phyloP scores from a whole-genome alignment of 1,140 invertebrate species.

The Steinernema khuongi region DNA sequence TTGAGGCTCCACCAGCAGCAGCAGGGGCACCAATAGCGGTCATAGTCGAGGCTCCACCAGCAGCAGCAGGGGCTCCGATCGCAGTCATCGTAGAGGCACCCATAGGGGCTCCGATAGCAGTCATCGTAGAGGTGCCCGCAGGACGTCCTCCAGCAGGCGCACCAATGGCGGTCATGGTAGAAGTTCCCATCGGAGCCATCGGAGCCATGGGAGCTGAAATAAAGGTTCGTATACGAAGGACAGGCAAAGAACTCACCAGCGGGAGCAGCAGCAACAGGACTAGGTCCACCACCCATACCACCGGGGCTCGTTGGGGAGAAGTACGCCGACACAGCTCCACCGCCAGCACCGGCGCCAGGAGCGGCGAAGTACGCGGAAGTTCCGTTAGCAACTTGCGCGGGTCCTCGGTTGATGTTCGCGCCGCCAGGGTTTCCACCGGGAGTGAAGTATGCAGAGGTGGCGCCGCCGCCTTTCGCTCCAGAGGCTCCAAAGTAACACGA shows the following conservation, averaged over 20 bases:
- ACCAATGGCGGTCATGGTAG: conserved; percentile 26
- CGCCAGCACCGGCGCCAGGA: conserved; percentile 16
- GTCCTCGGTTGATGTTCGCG: too few relatives aligned
- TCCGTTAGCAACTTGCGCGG: neutral
- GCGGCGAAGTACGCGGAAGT: conserved; percentile 4
- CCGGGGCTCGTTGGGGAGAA: conserved; percentile 10
- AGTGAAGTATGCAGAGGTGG: too few relatives aligned
- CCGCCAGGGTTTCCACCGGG: too few relatives aligned
- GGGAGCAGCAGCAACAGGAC: neutral
- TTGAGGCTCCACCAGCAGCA: conserved; percentile 17
- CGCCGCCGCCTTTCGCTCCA: neutral
- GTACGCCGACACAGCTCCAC: conserved; percentile 15
- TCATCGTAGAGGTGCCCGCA: conserved; percentile 6
- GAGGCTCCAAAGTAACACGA: neutral
- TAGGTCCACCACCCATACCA: neutral
- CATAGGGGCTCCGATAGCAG: conserved; percentile 12
- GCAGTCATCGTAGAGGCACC: conserved; percentile 18
- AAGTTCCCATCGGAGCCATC: too few relatives aligned
- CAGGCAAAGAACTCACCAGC: neutral
- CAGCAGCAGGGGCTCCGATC: neutral
- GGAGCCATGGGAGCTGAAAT: conserved; percentile 8
- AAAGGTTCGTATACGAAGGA: neutral
- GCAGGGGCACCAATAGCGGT: conserved; percentile 23
- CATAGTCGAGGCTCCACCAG: conserved; percentile 22
- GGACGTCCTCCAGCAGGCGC: conserved; percentile 11